Conservation (phyloP, 2,888 invertebrate genomes). For the Drosophila paranaensis region DNA sequence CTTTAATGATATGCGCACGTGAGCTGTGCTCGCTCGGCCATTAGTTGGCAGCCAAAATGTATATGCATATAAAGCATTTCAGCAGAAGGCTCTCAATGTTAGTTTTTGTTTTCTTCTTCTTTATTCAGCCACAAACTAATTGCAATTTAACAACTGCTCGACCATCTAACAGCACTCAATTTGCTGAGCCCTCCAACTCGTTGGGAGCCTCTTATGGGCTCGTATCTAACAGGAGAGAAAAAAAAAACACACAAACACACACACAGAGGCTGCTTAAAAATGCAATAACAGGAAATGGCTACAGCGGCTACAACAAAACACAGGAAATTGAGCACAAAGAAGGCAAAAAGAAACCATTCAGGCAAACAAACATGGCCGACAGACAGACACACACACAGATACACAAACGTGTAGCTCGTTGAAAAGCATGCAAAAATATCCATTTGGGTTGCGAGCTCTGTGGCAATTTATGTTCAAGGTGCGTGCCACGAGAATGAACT, state of each 20-base stretch:
- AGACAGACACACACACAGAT: constrained; percentile 23
- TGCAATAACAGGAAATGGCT: constrained; percentile 78
- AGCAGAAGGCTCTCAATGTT: constrained; percentile 21
- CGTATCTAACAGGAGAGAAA: constrained; percentile 22
- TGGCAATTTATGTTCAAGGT: constrained; percentile 75
- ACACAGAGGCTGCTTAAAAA: constrained; percentile 64
- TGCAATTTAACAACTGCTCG: constrained; percentile 68
- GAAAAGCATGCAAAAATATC: constrained; percentile 57
- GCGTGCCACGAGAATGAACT: constrained; percentile 73
- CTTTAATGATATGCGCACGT: constrained; percentile 11
- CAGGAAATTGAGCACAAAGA: constrained; percentile 77
- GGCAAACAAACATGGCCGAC: constrained; percentile 74
- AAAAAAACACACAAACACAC: background rate
- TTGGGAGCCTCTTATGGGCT: constrained; percentile 42
- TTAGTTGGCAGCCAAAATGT: constrained; percentile 4
- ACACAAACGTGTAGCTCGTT: constrained; percentile 19
- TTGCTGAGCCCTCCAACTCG: constrained; percentile 12
- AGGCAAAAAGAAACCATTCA: constrained; percentile 34
- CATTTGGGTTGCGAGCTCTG: constrained; percentile 18
- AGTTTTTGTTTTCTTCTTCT: background rate
- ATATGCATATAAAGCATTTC: constrained; percentile 8
- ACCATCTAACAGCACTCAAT: constrained; percentile 27
- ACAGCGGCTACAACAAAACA: constrained; percentile 67
- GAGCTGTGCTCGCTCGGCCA: constrained; percentile 8
- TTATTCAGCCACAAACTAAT: constrained; percentile 56